These are phyloP conservation scores for Bubo blakistoni DNA, from an alignment of 2,113 vertebrate species.

Conservation along the genomic window DNA sequence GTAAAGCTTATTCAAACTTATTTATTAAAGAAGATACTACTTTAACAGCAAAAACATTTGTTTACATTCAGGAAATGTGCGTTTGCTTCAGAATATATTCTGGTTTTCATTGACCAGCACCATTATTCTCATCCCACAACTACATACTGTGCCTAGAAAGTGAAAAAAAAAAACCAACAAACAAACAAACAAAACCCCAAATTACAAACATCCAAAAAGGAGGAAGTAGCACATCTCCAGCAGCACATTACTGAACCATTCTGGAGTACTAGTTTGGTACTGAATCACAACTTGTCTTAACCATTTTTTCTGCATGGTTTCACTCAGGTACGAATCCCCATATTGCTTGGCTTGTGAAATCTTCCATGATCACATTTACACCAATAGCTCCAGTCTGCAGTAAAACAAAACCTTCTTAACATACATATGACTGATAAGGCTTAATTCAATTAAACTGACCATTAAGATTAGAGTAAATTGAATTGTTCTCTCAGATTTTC, in stretches of 20 bases:
- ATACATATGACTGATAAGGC: background rate
- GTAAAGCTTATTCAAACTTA: background rate
- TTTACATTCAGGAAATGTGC: background rate
- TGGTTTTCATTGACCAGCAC: background rate
- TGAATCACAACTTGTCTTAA: background rate
- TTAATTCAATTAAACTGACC: conserved; percentile 26
- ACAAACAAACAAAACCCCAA: background rate
- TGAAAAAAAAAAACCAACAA: background rate
- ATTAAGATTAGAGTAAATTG: background rate
- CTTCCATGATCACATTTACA: background rate
- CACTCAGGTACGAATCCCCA: background rate
- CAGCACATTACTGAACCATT: background rate
- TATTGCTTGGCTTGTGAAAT: background rate
- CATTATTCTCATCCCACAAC: background rate
- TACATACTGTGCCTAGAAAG: background rate
- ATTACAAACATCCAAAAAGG: background rate
- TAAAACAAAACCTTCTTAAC: background rate
- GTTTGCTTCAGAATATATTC: background rate
- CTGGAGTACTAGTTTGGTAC: background rate
- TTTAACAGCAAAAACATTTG: background rate
- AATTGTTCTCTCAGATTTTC: background rate
- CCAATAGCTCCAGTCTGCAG: background rate
- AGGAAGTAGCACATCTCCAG: background rate
- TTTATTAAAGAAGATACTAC: background rate
- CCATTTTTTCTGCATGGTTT: background rate